Evolutionary conservation across 2,888 invertebrate genomes (phyloP).

Genomic region (Chymomyza caudatula): DNA sequence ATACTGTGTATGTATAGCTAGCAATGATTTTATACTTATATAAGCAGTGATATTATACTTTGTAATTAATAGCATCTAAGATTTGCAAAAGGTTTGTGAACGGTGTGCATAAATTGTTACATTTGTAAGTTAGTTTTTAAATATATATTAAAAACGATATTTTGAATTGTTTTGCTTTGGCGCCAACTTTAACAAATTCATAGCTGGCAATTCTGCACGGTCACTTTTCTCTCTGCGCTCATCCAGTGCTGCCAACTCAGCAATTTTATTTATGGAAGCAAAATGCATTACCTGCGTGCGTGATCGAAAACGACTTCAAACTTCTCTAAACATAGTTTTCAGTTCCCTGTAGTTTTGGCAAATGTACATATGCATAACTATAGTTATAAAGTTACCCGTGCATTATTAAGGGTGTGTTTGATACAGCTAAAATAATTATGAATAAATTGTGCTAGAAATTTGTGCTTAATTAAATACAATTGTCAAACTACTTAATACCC

Average conservation of each 20-base stretch:
- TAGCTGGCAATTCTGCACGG: neutral
- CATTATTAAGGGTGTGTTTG: no score
- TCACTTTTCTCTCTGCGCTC: neutral
- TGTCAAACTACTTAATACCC: no score
- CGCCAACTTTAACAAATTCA: neutral
- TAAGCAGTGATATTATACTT: constrained; percentile 49
- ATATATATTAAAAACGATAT: neutral
- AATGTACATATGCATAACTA: no score
- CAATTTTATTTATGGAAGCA: neutral
- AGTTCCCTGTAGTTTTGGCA: no score
- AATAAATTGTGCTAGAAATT: no score
- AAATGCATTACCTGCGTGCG: no score
- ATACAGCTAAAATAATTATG: no score
- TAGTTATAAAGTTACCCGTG: no score
- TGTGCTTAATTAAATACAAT: no score
- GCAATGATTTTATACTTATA: constrained; percentile 37
- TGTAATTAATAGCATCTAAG: constrained; percentile 36
- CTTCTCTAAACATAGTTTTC: no score
- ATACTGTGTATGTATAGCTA: constrained; percentile 32
- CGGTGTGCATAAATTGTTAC: neutral
- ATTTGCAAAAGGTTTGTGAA: constrained; percentile 52
- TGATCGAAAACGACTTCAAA: no score
- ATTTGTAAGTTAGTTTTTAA: neutral
- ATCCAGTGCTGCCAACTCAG: neutral
- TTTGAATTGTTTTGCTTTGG: neutral